These are phyloP conservation scores for Callaeas wilsoni DNA, from an alignment of 2,113 vertebrate genomes.

Conservation along the genomic window DNA sequence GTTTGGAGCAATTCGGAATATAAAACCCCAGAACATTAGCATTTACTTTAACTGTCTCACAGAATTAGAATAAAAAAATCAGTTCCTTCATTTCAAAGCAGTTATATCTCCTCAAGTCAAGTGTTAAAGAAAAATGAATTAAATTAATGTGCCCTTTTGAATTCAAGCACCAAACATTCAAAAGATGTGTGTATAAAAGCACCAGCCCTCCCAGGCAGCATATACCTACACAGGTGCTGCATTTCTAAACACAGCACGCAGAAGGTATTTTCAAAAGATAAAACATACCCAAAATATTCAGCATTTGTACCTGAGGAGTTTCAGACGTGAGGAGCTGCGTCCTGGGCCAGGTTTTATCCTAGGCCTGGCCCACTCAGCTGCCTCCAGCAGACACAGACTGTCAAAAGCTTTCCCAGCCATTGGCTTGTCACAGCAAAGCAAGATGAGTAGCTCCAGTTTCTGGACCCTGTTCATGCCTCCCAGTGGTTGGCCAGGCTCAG, in stretches of 20 bases:
- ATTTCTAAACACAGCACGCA: background rate
- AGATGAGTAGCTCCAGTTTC: background rate
- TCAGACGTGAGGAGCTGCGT: background rate
- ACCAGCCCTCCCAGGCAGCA: background rate
- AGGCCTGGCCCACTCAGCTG: background rate
- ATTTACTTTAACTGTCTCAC: background rate
- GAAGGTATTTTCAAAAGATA: background rate
- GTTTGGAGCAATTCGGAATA: background rate
- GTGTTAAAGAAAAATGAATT: background rate
- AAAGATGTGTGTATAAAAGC: background rate
- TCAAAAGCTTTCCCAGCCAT: background rate
- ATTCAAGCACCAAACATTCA: background rate
- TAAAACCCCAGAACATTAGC: background rate
- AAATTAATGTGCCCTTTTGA: background rate
- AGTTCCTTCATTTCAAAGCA: background rate
- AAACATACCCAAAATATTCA: background rate
- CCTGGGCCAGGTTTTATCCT: background rate
- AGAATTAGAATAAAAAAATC: background rate
- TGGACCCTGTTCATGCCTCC: background rate
- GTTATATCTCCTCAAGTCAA: background rate
- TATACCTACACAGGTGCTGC: background rate
- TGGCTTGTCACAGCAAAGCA: background rate
- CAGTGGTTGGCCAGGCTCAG: fast-evolving
- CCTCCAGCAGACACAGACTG: background rate
- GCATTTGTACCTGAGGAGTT: background rate